phyloP scores from a whole-genome alignment of 1,140 invertebrate genomes.

The Trichonephila clavata region DNA sequence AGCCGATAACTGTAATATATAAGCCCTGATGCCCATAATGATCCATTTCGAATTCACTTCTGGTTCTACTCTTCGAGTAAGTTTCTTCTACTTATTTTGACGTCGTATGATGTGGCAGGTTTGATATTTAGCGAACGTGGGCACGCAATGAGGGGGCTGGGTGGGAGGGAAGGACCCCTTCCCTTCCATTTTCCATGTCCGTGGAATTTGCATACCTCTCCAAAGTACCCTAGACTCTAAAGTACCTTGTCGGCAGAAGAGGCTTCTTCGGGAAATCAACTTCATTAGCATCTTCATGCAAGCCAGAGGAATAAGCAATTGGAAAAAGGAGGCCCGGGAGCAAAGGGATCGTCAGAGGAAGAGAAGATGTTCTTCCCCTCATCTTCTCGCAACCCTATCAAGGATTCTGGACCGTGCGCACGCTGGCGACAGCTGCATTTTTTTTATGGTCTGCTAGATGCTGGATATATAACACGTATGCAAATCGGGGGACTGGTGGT shows the following conservation, averaged over 20 bases:
- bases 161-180: background rate
- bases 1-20: conserved; percentile 31
- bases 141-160: background rate
- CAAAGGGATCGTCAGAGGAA: conserved; percentile 28
- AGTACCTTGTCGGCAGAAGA: conserved; percentile 32
- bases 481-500: conserved; percentile 22
- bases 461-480: conserved; percentile 66
- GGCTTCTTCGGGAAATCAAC: conserved; percentile 50
- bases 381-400: conserved; percentile 54
- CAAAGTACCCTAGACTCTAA: conserved; percentile 4
- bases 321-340: conserved; percentile 50
- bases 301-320: conserved; percentile 62
- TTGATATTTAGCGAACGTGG: conserved; percentile 68
- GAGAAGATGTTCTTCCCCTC: conserved; percentile 25
- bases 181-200: conserved; percentile 26
- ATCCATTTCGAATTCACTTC: conserved; percentile 65
- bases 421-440: conserved; percentile 38
- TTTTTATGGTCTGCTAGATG: conserved; percentile 37
- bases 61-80: conserved; percentile 39
- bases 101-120: conserved; percentile 46
- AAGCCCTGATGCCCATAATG: conserved; percentile 55
- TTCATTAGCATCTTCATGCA: conserved; percentile 74
- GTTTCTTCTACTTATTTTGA: conserved; percentile 59
- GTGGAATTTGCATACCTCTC: conserved; percentile 28
- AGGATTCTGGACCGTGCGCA: conserved; percentile 70